Conservation (phyloP, 2,888 invertebrate species). For the Caenorhabditis imperialis region DNA sequence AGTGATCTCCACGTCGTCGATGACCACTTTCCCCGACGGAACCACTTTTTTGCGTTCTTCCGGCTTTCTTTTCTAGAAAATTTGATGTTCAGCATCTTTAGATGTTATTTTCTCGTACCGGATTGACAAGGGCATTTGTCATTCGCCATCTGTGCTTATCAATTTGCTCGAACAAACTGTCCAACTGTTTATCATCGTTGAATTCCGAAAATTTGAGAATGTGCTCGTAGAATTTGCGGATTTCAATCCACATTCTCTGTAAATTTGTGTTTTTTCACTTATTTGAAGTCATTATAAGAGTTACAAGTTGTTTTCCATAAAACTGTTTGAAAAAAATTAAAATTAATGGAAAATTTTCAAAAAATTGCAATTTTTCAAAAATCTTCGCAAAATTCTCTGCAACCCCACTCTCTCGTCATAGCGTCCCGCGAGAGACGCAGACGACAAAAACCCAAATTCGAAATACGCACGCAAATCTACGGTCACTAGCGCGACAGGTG, state of each 20-base stretch:
- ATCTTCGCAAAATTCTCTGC: no score
- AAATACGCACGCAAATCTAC: slow-evolving; percentile 24
- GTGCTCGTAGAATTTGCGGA: slow-evolving; percentile 41
- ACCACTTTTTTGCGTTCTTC: slow-evolving; percentile 17
- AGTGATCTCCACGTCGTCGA: slow-evolving; percentile 42
- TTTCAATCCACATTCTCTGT: slow-evolving; percentile 58
- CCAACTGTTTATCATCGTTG: slow-evolving; percentile 24
- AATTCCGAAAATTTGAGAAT: slow-evolving; percentile 26
- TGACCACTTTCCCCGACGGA: slow-evolving; percentile 17
- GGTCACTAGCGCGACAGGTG: slow-evolving; percentile 33
- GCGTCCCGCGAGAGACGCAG: slow-evolving; percentile 25
- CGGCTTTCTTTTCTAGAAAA: slow-evolving; percentile 14
- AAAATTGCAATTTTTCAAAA: neutral
- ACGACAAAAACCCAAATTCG: slow-evolving; percentile 22
- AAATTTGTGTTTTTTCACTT: no score
- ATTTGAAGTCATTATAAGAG: no score
- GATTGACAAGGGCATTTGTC: slow-evolving; percentile 38
- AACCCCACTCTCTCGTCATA: slow-evolving; percentile 14
- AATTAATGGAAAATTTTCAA: no score
- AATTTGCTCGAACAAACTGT: slow-evolving; percentile 8
- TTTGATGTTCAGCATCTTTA: neutral
- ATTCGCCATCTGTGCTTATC: slow-evolving; percentile 36
- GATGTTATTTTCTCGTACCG: slow-evolving; percentile 14
- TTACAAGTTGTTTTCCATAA: slow-evolving; percentile 2
- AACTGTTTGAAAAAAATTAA: no score